Evolutionary conservation across 2,888 invertebrate genomes (phyloP), one percentile per base, ranked within the genome.

Genomic region (Mesodorylaimus sp.): DNA sequence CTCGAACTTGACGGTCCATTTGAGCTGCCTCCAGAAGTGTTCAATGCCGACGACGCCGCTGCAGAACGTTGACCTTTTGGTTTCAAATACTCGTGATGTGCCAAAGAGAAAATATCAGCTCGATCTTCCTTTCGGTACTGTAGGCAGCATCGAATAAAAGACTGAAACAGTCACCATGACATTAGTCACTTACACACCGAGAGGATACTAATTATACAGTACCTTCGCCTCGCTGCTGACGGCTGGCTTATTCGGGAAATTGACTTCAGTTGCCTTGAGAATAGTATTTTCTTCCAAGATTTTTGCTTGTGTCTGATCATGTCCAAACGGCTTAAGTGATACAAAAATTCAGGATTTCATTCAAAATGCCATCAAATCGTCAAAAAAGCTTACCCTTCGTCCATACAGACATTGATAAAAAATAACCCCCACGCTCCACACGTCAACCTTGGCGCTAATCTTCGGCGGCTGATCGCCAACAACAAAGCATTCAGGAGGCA

Each of bases 391-490:
- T 63, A 79, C 78, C 76, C 95, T 95, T 75, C 91, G 93, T 60
- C 97, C 97, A 70, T 97, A 99, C 55, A 97, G 77, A 75, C 97
- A 97, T 75, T 99, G 97, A 75, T 97, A 99, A 77, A 97, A 97
- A 73, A 99, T 97, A 59, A 99, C 95, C 63, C 97, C 97, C 55
- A 97, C 93, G 66, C 91, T 93, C 97, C 97, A 99, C 52, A 99
- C 97, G 73, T 99, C 97, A 62, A 99, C 97, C 77, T 97, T 99
- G 64, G 93, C 91, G 67, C 91, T 95, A 71, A 99, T 99, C 79
- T 97, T 99, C 67, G 97, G 97, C 67, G 97, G 95, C 73, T 93
- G 93, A n/a, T 55, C 55, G 59, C 95, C 93, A 61, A 95, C 89
- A 60, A 95, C 89, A 74, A 97, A 97, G 75, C 97, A 97, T 70